Percentiles rank a stretch among this genome's conserved stretches.
Conservation (phyloP, 2,888 invertebrate species). For the Drosophila multiciliata region DNA sequence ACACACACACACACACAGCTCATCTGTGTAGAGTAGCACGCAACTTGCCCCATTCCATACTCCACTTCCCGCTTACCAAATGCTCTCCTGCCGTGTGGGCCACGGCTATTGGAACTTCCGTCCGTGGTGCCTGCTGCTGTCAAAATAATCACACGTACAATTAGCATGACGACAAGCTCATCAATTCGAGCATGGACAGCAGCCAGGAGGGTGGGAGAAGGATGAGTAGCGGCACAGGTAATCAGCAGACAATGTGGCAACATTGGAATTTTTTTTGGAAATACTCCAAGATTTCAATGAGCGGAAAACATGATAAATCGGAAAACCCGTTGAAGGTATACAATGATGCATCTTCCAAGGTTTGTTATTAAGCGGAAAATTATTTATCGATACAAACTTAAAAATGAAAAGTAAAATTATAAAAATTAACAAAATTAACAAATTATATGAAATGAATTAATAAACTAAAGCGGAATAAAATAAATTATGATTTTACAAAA, state of each 20-base stretch:
- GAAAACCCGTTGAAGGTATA: fast-evolving
- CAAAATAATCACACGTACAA: conserved; percentile 83
- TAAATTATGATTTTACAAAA: background rate
- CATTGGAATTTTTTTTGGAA: background rate
- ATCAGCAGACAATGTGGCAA: conserved; percentile 24
- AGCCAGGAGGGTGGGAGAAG: too few species aligned
- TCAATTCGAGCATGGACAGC: conserved; percentile 65
- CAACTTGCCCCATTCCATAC: conserved; percentile 22
- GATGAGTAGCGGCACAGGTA: conserved; percentile 19
- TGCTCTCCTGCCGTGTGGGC: conserved; percentile 34
- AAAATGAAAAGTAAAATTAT: background rate
- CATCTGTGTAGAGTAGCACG: conserved; percentile 34
- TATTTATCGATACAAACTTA: too few species aligned
- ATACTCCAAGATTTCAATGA: background rate
- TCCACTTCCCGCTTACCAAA: background rate
- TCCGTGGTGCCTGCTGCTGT: conserved; percentile 57
- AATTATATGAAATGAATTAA: background rate
- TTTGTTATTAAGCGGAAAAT: background rate
- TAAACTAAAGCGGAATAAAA: background rate
- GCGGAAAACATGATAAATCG: background rate
- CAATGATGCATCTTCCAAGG: too few species aligned
- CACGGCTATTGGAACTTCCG: conserved; percentile 48
- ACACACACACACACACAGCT: background rate
- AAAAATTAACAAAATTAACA: background rate
- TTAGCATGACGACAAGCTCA: conserved; percentile 79